These are phyloP conservation scores for Gibbula magus DNA, from an alignment of 2,888 invertebrate genomes.

Conservation along the genomic window DNA sequence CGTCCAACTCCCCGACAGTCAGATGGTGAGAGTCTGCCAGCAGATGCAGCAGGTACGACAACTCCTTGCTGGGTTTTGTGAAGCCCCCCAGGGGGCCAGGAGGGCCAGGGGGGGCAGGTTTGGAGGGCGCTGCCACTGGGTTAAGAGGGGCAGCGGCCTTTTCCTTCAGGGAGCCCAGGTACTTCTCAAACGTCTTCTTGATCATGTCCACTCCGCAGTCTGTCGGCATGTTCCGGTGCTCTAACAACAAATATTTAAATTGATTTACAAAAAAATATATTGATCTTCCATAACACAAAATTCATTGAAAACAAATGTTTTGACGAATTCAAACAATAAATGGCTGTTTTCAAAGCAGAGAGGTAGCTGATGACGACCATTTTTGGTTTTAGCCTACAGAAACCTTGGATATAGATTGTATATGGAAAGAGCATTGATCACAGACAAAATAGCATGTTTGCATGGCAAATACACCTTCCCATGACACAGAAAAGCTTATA, in stretches of 20 bases:
- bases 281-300: too few relatives aligned
- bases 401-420: too few relatives aligned
- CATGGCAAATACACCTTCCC: too few relatives aligned
- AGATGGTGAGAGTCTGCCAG: conserved; percentile 84
- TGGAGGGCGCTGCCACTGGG: conserved; percentile 22
- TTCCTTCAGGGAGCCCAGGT: conserved; percentile 64
- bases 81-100: conserved; percentile 42
- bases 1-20: conserved; percentile 59
- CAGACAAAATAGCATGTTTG: too few relatives aligned
- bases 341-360: too few relatives aligned
- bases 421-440: too few relatives aligned
- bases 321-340: too few relatives aligned
- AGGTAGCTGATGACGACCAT: too few relatives aligned
- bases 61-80: conserved; percentile 47
- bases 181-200: conserved; percentile 76
- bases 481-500: too few relatives aligned
- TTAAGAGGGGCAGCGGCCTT: conserved; percentile 46
- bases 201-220: conserved; percentile 91
- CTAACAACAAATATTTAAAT: conserved; percentile 78
- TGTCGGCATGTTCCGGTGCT: conserved; percentile 96
- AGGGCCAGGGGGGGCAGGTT: conserved; percentile 28
- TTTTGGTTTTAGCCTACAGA: too few relatives aligned
- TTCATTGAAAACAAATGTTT: too few relatives aligned
- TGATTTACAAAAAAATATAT: too few relatives aligned
- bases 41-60: conserved; percentile 81